These are phyloP conservation scores for Mesitornis unicolor DNA, from an alignment of 2,113 vertebrate genomes.

Conservation along the genomic window DNA sequence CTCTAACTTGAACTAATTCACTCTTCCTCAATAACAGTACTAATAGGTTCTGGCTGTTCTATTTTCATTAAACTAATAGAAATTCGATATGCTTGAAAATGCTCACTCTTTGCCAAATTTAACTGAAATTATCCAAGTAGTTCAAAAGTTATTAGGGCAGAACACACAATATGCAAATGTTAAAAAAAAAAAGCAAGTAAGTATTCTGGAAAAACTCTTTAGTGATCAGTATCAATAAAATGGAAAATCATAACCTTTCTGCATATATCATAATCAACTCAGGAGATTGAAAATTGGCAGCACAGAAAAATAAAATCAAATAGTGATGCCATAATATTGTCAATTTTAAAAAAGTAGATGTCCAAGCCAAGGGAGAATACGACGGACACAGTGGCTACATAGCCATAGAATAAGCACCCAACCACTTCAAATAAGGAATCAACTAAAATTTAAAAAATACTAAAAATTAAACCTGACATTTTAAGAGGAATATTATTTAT, in stretches of 20 bases:
- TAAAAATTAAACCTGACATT: neutral
- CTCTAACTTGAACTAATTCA: conserved; percentile 14
- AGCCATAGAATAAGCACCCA: neutral
- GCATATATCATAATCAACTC: neutral
- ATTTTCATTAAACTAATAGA: conserved; percentile 41
- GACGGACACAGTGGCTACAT: neutral
- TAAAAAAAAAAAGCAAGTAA: neutral
- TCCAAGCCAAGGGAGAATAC: neutral
- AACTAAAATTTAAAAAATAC: neutral
- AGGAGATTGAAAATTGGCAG: neutral
- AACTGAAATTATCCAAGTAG: conserved; percentile 13
- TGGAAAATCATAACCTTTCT: neutral
- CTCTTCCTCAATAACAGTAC: neutral
- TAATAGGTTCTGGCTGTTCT: conserved; percentile 37
- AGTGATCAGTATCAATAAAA: neutral
- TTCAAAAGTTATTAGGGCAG: conserved; percentile 22
- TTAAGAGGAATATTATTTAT: neutral
- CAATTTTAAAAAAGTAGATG: neutral
- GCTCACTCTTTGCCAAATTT: conserved; percentile 6
- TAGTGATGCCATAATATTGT: neutral
- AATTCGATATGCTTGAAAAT: conserved; percentile 26
- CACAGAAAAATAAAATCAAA: neutral
- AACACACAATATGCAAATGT: neutral
- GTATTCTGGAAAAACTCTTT: neutral
- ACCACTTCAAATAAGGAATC: neutral